phyloP scores from a whole-genome alignment of 2,113 vertebrate genomes.

The Recurvirostra avosetta region DNA sequence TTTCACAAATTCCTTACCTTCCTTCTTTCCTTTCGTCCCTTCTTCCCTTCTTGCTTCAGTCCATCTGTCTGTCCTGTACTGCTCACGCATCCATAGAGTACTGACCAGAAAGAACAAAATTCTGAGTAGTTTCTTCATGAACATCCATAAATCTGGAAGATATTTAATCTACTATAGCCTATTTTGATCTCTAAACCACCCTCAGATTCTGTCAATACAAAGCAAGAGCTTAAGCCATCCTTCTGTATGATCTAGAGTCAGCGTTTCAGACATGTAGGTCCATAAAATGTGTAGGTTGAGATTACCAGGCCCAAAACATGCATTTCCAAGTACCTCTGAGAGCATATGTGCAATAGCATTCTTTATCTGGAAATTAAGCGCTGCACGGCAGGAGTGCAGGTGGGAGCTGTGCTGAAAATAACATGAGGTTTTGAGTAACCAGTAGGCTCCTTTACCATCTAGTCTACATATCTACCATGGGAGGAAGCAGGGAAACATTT shows the following conservation, averaged over 20 bases:
- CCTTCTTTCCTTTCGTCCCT: neutral
- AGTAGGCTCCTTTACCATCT: neutral
- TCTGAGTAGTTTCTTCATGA: neutral
- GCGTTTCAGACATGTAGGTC: neutral
- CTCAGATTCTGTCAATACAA: neutral
- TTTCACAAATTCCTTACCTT: neutral
- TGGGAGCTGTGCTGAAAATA: neutral
- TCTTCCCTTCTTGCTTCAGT: neutral
- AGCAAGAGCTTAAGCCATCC: neutral
- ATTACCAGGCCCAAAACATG: neutral
- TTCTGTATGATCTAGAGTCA: neutral
- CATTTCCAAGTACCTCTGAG: neutral
- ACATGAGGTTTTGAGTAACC: neutral
- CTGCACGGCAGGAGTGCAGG: neutral
- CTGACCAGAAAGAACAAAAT: neutral
- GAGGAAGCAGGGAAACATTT: neutral
- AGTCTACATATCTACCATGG: neutral
- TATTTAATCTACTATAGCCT: neutral
- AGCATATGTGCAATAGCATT: neutral
- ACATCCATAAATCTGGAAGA: neutral
- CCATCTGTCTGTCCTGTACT: neutral
- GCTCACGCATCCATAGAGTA: neutral
- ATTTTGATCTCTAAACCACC: neutral
- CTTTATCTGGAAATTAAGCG: neutral
- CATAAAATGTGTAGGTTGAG: neutral